Percentiles rank a stretch among this genome's conserved stretches.
Evolutionary conservation across 2,888 invertebrate genomes (phyloP).

Genomic region (Auanema freiburgensis): DNA sequence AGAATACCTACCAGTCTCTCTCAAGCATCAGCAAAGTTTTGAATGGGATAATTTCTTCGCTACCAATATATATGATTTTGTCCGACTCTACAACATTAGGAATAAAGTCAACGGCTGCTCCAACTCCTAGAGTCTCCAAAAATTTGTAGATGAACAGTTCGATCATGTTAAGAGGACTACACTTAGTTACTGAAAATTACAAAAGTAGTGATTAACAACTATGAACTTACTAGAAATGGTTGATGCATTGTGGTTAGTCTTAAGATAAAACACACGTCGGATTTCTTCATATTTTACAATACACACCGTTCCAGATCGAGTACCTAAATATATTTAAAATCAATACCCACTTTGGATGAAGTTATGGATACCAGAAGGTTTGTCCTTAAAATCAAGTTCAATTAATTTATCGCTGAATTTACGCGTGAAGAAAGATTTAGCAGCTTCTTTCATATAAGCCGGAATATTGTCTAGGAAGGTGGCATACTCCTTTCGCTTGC

Average conservation of each 20-base stretch:
- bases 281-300: slow-evolving; percentile 5
- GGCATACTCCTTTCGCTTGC: slow-evolving; percentile 13
- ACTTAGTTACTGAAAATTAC: slow-evolving; percentile 9
- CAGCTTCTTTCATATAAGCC: slow-evolving; percentile 10
- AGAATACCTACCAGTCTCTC: slow-evolving; percentile 14
- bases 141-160: slow-evolving; percentile 9
- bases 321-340: slow-evolving; percentile 13
- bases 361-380: too few relatives aligned
- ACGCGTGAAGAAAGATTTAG: slow-evolving; percentile 10
- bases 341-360: slow-evolving; percentile 8
- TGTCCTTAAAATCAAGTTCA: too few relatives aligned
- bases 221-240: slow-evolving; percentile 12
- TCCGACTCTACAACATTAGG: slow-evolving; percentile 8
- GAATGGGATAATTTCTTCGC: slow-evolving; percentile 6
- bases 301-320: slow-evolving; percentile 8
- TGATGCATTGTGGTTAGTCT: slow-evolving; percentile 13
- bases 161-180: slow-evolving; percentile 13
- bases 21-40: slow-evolving; percentile 14
- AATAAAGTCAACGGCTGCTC: slow-evolving; percentile 6
- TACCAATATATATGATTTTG: slow-evolving; percentile 10
- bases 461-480: slow-evolving; percentile 16
- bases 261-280: slow-evolving; percentile 5
- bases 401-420: slow-evolving; percentile 6
- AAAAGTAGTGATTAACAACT: too few relatives aligned
- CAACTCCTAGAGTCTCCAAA: slow-evolving; percentile 10